A percentile compares a stretch with the other conserved stretches of the same genome.
Evolutionary conservation across 2,888 invertebrate species (phyloP).

Genomic region (Macropis europaea): DNA sequence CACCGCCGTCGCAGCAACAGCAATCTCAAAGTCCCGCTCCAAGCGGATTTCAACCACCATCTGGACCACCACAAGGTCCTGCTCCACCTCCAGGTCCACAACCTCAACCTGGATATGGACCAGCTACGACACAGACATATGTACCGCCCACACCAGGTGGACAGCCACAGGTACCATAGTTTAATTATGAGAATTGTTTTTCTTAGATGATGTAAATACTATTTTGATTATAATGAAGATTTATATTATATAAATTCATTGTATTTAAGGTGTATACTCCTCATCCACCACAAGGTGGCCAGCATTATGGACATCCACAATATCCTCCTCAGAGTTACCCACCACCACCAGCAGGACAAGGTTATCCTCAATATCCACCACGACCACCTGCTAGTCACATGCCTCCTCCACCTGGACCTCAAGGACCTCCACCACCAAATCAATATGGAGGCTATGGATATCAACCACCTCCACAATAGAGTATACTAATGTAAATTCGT

Average conservation of each 20-base stretch:
- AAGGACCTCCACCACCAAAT: conserved; percentile 87
- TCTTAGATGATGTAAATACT: background rate
- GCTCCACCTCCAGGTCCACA: conserved; percentile 77
- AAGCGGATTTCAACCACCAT: conserved; percentile 81
- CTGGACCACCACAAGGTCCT: conserved; percentile 77
- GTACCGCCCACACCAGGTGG: conserved; percentile 77
- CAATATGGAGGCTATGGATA: conserved; percentile 90
- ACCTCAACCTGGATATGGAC: conserved; percentile 78
- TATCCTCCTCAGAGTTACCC: conserved; percentile 83
- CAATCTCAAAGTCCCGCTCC: conserved; percentile 81
- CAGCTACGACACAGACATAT: conserved; percentile 78
- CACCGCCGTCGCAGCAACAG: conserved; percentile 76
- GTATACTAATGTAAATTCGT: conserved; percentile 47
- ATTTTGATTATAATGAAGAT: background rate
- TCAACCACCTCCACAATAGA: conserved; percentile 88
- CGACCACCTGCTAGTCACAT: conserved; percentile 83
- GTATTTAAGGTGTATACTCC: conserved; percentile 81
- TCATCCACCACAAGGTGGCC: conserved; percentile 81
- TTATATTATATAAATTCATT: background rate
- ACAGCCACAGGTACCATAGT: conserved; percentile 80
- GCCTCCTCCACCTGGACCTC: conserved; percentile 84
- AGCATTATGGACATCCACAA: conserved; percentile 82
- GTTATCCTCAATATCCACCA: conserved; percentile 83
- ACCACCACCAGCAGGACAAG: conserved; percentile 84
- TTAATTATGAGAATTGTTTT: background rate